Base-by-base conservation (phyloP, 2,888 invertebrate genomes). In the Nesidiocoris tenuis region DNA sequence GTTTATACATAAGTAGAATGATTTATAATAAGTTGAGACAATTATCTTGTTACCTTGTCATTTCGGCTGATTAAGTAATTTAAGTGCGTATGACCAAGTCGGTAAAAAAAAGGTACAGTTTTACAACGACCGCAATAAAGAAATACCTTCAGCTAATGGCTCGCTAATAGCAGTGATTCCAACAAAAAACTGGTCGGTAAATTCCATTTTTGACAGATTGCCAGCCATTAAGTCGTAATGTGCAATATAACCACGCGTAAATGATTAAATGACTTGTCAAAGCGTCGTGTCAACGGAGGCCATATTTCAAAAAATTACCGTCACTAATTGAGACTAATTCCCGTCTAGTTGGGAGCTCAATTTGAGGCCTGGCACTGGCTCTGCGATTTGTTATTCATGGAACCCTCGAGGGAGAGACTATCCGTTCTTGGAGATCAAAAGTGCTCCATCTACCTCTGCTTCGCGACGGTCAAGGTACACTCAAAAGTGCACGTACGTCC, bases 261-360 rank as follows among this genome's bases (percentile, higher is more conserved):
- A 39, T n/a, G 65, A 39, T 19, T 39, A 39, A 65, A 65, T 65
- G 65, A 65, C 65, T 65, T n/a, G n/a, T 39, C 65, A 65, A 39
- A 65, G 19, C 25, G n/a, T 25, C 65, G 25, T n/a, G 65, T 65
- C 25, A 17, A 65, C 19, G 18, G 12, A 39, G 39, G 18, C 65
- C 65, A 19, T 39, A 65, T 17, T 64, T 64, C 24, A 65, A 39
- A 25, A 24, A 17, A 65, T 17, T 39, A 17, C 54, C 25, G 17
- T 18, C 65, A 17, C 39, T 65, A 65, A 65, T 65, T 65, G 65
- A 39, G 39, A 65, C 65, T 65, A 65, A 65, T 65, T 65, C 54
- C 24, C 9, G 25, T 2, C 17, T 17, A 39, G 25, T 39, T 39
- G 39, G 39, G 39, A 39, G 39, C 39, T 39, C 12, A 39, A 39